Conservation (phyloP, 2,797 vertebrate genomes). For the Myripristis jacobus region DNA sequence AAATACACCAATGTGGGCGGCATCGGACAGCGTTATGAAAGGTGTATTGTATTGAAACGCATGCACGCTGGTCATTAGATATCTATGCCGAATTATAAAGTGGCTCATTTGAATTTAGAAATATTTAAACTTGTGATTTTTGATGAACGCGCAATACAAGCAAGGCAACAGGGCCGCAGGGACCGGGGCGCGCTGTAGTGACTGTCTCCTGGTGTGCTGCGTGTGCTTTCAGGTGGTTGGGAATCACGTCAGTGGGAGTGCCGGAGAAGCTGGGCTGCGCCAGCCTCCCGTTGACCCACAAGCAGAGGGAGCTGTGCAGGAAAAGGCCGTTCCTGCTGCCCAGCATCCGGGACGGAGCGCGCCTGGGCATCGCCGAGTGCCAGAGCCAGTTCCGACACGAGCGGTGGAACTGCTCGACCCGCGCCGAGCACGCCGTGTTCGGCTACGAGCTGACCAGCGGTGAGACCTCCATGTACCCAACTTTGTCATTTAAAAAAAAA, state of each 20-base stretch:
- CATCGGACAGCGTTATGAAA: too few relatives aligned
- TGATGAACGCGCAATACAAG: too few relatives aligned
- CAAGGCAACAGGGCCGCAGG: too few relatives aligned
- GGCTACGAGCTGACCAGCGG: constrained; percentile 89
- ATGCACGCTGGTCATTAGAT: too few relatives aligned
- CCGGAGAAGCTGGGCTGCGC: constrained; percentile 87
- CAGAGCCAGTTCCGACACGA: constrained; percentile 93
- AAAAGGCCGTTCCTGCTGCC: constrained; percentile 89
- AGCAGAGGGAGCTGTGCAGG: constrained; percentile 90
- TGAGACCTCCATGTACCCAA: too few relatives aligned
- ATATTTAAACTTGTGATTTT: too few relatives aligned
- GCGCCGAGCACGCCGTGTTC: constrained; percentile 76
- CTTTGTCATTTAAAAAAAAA: too few relatives aligned
- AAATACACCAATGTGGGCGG: too few relatives aligned
- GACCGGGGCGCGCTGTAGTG: too few relatives aligned
- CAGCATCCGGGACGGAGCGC: constrained; percentile 90
- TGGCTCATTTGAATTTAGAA: too few relatives aligned
- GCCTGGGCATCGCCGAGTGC: constrained; percentile 90
- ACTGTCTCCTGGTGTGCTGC: neutral
- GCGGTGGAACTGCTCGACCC: constrained; percentile 92
- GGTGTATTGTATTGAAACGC: too few relatives aligned
- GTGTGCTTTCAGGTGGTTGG: constrained; percentile 88
- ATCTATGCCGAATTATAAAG: too few relatives aligned
- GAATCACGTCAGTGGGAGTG: constrained; percentile 85
- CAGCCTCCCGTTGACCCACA: constrained; percentile 83